These are phyloP conservation scores for Tupaia tana DNA, from an alignment of 2,113 vertebrate genomes.

Conservation along the genomic window DNA sequence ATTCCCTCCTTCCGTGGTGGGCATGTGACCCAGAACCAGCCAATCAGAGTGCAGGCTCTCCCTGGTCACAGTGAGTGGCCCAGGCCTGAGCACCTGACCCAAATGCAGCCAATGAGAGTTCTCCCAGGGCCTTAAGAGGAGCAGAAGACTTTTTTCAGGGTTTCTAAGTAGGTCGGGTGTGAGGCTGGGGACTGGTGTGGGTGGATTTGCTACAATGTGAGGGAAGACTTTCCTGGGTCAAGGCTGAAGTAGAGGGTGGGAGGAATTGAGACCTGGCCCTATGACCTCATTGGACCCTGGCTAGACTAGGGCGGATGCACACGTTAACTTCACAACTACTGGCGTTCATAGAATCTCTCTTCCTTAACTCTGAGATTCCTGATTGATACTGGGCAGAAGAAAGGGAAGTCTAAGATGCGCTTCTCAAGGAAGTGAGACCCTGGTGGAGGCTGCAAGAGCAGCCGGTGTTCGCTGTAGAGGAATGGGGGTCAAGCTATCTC, in stretches of 20 bases:
- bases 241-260: not conserved
- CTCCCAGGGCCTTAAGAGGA: not conserved
- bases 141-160: not conserved
- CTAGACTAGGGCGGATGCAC: not conserved
- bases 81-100: not conserved
- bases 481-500: not conserved
- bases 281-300: no score
- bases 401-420: not conserved
- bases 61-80: not conserved
- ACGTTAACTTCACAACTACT: not conserved
- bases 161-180: rapidly evolving
- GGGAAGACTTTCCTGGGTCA: not conserved
- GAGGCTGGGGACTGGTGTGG: rapidly evolving
- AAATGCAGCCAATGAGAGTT: not conserved
- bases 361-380: not conserved
- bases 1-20: not conserved
- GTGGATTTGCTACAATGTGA: rapidly evolving
- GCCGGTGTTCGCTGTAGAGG: not conserved
- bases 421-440: not conserved
- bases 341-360: not conserved
- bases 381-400: not conserved
- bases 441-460: not conserved
- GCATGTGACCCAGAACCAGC: constrained; percentile 25
- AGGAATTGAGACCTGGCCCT: not conserved
- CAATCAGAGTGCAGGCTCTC: constrained; percentile 34